phyloP scores from a whole-genome alignment of 2,113 vertebrate genomes.

The Pyxicephalus adspersus region DNA sequence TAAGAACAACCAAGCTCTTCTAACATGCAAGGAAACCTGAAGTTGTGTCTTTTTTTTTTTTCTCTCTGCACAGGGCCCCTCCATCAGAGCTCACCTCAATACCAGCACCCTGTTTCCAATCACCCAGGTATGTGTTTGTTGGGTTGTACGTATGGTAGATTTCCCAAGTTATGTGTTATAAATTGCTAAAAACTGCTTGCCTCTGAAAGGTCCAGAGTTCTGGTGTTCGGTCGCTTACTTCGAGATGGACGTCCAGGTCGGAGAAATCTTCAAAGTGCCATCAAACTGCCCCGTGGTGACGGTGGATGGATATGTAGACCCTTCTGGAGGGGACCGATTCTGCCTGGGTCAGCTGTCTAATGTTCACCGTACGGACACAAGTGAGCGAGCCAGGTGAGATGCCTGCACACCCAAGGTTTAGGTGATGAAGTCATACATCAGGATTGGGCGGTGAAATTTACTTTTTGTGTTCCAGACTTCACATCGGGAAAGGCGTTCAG shows the following conservation, averaged over 20 bases:
- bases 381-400: constrained; percentile 76
- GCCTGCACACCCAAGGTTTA: too few species aligned
- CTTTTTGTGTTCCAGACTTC: constrained; percentile 65
- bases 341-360: constrained; percentile 79
- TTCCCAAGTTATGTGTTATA: neutral
- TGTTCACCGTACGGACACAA: constrained; percentile 72
- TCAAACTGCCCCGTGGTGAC: constrained; percentile 76
- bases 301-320: constrained; percentile 78
- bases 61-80: constrained; percentile 71
- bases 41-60: neutral
- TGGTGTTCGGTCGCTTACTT: constrained; percentile 82
- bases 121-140: constrained; percentile 56
- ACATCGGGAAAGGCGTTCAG: constrained; percentile 76
- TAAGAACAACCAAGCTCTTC: too few species aligned
- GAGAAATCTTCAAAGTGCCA: constrained; percentile 81
- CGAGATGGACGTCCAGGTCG: constrained; percentile 81
- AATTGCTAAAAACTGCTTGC: neutral
- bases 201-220: constrained; percentile 72
- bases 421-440: too few species aligned
- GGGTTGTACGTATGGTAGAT: too few species aligned
- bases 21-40: too few species aligned
- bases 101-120: constrained; percentile 60
- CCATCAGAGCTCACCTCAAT: constrained; percentile 73
- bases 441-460: neutral
- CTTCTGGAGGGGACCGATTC: constrained; percentile 77